A percentile compares a stretch with the other conserved stretches of the same genome.
Evolutionary conservation across 2,888 invertebrate genomes (phyloP).

Genomic region (Amphipoea oculea): DNA sequence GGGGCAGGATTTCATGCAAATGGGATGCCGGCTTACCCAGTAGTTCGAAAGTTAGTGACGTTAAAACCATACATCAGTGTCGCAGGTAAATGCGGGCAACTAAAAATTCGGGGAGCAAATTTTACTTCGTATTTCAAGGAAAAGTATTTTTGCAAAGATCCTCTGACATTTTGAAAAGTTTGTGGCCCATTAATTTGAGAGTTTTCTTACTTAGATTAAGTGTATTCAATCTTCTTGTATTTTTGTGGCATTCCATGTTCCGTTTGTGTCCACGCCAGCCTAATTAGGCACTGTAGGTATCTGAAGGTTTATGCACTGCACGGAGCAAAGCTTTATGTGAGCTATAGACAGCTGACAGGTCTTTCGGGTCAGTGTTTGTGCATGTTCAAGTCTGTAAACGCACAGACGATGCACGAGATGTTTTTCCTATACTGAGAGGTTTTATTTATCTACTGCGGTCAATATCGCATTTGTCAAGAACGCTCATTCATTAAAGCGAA

Average conservation of each 20-base stretch:
- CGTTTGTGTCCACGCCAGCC: background rate
- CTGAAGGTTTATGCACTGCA: background rate
- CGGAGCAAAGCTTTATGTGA: background rate
- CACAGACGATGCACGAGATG: background rate
- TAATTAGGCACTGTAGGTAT: background rate
- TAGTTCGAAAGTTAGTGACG: slow-evolving; percentile 59
- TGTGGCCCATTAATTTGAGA: slow-evolving; percentile 4
- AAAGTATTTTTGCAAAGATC: slow-evolving; percentile 20
- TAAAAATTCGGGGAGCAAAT: slow-evolving; percentile 26
- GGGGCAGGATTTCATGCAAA: slow-evolving; percentile 60
- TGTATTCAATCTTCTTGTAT: background rate
- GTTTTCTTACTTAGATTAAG: background rate
- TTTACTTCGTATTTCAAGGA: slow-evolving; percentile 19
- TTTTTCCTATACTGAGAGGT: too few species aligned
- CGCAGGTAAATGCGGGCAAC: slow-evolving; percentile 56
- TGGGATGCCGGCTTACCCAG: slow-evolving; percentile 48
- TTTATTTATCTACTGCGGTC: background rate
- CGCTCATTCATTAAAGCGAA: background rate
- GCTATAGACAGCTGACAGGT: too few species aligned
- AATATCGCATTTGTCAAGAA: background rate
- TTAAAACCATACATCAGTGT: slow-evolving; percentile 62
- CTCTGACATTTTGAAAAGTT: background rate
- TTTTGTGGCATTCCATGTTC: background rate
- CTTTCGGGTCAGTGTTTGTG: background rate
- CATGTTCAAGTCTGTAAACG: too few species aligned